A percentile compares a stretch with the other conserved stretches of the same genome.
These are phyloP conservation scores for Aphrophora alni DNA, from an alignment of 2,888 invertebrate genomes.

Conservation along the genomic window DNA sequence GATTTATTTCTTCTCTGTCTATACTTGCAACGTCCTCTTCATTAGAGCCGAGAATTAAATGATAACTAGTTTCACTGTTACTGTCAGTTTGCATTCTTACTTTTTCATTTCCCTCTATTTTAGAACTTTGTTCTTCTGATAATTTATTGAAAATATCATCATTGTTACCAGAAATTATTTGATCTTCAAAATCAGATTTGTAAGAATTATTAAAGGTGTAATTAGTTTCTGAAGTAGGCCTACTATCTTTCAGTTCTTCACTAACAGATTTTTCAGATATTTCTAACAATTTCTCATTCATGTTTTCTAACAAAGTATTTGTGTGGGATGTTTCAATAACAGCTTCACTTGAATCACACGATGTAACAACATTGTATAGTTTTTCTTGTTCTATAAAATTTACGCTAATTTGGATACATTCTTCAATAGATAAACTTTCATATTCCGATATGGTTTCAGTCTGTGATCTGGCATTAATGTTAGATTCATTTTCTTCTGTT, in stretches of 20 bases:
- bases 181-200: neutral
- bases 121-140: neutral
- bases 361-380: neutral
- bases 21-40: no score
- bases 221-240: neutral
- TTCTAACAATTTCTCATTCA: neutral
- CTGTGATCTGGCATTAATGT: neutral
- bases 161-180: neutral
- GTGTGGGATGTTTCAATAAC: neutral
- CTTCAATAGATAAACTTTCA: neutral
- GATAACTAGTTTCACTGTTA: neutral
- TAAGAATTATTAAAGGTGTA: neutral
- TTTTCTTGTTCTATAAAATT: neutral
- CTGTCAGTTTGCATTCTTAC: neutral
- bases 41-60: no score
- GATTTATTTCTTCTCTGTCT: no score
- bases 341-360: no score
- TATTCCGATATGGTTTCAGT: no score
- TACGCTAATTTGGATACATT: neutral
- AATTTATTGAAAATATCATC: neutral
- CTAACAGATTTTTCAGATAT: neutral
- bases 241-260: neutral
- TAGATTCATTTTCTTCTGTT: conserved; percentile 9
- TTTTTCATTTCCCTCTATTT: neutral
- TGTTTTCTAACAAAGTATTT: neutral